Percentiles rank a stretch among this genome's conserved stretches.
Conservation (phyloP, 2,888 invertebrate genomes). For the Hyppa rectilinea region DNA sequence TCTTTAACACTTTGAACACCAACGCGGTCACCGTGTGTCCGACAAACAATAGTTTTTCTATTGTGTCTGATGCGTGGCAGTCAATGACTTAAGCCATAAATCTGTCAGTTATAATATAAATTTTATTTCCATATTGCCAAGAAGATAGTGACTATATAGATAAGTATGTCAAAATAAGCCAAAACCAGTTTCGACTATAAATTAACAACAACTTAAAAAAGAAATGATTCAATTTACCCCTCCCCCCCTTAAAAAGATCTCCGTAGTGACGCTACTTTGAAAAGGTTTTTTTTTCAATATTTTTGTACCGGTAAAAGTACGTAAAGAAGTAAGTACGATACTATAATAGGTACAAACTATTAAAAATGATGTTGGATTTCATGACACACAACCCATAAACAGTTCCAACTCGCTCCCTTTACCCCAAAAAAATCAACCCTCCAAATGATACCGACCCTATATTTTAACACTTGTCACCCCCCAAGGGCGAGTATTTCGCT, state of each 20-base stretch:
- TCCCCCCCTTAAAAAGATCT: neutral
- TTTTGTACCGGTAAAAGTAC: too few species aligned
- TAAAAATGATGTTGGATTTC: neutral
- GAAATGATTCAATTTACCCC: neutral
- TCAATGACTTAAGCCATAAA: neutral
- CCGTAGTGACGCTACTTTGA: neutral
- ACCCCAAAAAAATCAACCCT: neutral
- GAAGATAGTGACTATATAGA: too few species aligned
- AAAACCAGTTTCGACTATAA: too few species aligned
- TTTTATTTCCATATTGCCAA: too few species aligned
- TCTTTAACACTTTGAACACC: too few species aligned
- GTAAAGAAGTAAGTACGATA: too few species aligned
- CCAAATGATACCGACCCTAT: slow-evolving; percentile 8
- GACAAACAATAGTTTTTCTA: too few species aligned
- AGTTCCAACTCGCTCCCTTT: neutral
- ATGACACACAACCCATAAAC: neutral
- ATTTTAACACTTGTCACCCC: slow-evolving; percentile 18
- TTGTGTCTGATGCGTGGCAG: too few species aligned
- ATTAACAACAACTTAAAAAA: too few species aligned
- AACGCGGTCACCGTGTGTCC: too few species aligned
- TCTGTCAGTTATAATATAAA: neutral
- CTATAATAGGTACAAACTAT: neutral
- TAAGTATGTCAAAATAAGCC: too few species aligned
- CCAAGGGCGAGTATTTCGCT: slow-evolving; percentile 27
- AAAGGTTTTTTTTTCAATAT: neutral